phyloP scores from a whole-genome alignment of 2,113 vertebrate species.

The Lathamus discolor region DNA sequence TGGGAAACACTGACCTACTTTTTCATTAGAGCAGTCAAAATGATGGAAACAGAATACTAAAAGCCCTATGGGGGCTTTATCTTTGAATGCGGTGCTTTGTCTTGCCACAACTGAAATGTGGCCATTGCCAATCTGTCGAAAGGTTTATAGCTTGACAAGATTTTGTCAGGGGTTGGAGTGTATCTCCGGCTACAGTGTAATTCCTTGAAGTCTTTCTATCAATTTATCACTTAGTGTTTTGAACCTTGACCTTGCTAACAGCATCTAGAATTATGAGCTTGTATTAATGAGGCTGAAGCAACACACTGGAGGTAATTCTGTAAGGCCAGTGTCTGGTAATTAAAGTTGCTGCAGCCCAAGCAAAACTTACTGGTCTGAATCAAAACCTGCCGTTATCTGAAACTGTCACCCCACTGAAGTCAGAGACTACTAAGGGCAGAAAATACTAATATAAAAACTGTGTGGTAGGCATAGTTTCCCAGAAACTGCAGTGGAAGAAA shows the following conservation, averaged over 20 bases:
- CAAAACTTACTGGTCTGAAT: background rate
- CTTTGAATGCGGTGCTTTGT: background rate
- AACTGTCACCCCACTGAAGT: background rate
- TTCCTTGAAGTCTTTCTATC: background rate
- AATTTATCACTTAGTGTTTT: background rate
- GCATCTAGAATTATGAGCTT: background rate
- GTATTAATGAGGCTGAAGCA: background rate
- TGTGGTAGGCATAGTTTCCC: background rate
- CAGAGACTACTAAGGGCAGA: background rate
- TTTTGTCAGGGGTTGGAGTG: background rate
- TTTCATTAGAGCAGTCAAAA: background rate
- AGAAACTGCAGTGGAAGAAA: background rate
- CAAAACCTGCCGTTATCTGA: background rate
- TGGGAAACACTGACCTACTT: background rate
- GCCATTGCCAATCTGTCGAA: background rate
- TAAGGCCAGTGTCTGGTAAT: background rate
- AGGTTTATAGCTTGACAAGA: background rate
- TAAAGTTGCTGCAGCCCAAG: background rate
- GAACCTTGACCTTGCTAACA: background rate
- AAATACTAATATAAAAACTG: background rate
- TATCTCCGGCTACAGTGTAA: background rate
- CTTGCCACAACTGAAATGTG: background rate
- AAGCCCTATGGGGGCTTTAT: background rate
- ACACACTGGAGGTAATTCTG: background rate
- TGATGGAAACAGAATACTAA: background rate